phyloP scores from a whole-genome alignment of 1,140 invertebrate genomes.

The Cataglyphis hispanica region DNA sequence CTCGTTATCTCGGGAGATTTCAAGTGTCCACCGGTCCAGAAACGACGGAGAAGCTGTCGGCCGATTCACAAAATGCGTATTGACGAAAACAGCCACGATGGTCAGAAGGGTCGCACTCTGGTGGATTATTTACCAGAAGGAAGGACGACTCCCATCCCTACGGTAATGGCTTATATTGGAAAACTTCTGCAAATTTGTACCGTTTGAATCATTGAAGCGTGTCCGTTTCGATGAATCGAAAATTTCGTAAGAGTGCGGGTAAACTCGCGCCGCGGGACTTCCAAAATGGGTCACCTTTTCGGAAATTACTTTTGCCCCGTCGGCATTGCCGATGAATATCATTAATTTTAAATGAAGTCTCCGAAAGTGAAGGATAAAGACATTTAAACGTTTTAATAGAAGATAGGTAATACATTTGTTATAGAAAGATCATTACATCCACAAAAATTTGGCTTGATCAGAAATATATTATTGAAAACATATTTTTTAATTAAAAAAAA shows the following conservation, averaged over 20 bases:
- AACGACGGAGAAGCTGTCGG: conserved; percentile 21
- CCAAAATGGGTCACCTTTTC: conserved; percentile 34
- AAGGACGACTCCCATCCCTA: conserved; percentile 4
- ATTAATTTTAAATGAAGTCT: conserved; percentile 26
- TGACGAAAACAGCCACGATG: conserved; percentile 44
- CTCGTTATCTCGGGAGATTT: conserved; percentile 64
- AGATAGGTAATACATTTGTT: neutral
- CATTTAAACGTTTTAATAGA: neutral
- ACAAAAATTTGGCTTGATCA: neutral
- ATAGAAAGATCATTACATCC: neutral
- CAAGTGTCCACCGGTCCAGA: conserved; percentile 44
- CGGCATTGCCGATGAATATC: neutral
- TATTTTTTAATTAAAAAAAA: conserved; percentile 18
- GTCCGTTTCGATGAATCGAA: conserved; percentile 55
- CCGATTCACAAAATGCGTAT: conserved; percentile 30
- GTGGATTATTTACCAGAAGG: conserved; percentile 65
- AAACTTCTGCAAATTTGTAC: conserved; percentile 49
- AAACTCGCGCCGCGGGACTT: neutral
- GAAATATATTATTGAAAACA: neutral
- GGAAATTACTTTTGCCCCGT: conserved; percentile 14
- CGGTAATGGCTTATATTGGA: conserved; percentile 54
- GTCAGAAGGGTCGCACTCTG: conserved; percentile 41
- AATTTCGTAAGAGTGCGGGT: conserved; percentile 30
- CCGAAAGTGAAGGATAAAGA: neutral
- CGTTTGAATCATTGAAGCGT: conserved; percentile 59